A percentile compares a stretch with the other conserved stretches of the same genome.
Evolutionary conservation across 2,888 invertebrate species (phyloP).

Genomic region (Microctonus aethiopoides): DNA sequence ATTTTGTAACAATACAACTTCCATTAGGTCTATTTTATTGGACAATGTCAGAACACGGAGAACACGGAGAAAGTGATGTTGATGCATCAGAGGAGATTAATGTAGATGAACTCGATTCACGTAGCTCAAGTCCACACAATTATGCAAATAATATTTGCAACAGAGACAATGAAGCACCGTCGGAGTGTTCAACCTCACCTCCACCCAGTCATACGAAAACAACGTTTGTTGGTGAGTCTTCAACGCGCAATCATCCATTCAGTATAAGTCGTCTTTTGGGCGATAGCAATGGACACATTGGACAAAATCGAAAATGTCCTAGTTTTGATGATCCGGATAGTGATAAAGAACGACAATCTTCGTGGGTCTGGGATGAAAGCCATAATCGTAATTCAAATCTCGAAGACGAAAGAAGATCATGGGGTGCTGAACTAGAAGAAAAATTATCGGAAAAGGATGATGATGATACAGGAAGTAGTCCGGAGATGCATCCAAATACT

Average conservation of each 20-base stretch:
- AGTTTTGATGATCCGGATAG: conserved; percentile 57
- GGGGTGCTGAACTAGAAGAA: conserved; percentile 60
- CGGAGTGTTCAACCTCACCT: conserved; percentile 58
- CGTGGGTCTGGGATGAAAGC: conserved; percentile 59
- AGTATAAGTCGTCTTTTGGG: conserved; percentile 64
- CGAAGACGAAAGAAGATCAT: conserved; percentile 60
- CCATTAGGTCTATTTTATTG: not conserved
- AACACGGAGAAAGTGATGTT: conserved; percentile 61
- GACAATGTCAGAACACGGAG: conserved; percentile 59
- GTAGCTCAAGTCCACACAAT: conserved; percentile 58
- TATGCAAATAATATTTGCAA: conserved; percentile 44
- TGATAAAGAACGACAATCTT: conserved; percentile 59
- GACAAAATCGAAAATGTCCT: conserved; percentile 54
- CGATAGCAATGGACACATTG: conserved; percentile 50
- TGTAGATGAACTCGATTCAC: conserved; percentile 63
- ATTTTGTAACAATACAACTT: not conserved
- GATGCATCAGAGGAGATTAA: conserved; percentile 65
- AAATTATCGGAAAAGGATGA: conserved; percentile 62
- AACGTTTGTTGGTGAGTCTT: conserved; percentile 53
- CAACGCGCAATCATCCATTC: conserved; percentile 62
- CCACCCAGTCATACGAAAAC: conserved; percentile 51
- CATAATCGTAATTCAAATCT: conserved; percentile 47
- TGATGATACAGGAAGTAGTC: conserved; percentile 60
- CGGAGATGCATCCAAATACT: conserved; percentile 52
- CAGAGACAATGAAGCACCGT: conserved; percentile 44